Base-by-base conservation (phyloP, 2,888 invertebrate genomes). In the Xestobium rufovillosum region DNA sequence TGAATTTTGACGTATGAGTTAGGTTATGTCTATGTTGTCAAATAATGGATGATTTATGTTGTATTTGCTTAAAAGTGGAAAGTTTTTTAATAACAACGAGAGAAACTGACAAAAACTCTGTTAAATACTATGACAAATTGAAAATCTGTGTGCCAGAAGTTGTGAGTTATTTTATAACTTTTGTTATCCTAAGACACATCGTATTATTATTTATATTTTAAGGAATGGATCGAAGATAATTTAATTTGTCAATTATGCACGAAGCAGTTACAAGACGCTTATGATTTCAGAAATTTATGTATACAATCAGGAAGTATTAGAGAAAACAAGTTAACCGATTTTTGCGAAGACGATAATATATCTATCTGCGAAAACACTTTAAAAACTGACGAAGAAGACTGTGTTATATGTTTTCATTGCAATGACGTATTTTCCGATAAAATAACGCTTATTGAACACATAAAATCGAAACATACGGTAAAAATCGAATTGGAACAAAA, bases 81-180 rank as follows among this genome's bases (percentile, higher is more conserved):
- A 31, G 31, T 17, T 31, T 36, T 40, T 28, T 54, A 19, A 36
- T 47, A 34, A 49, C 40, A 14, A 40, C 46, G 12, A 42, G 28
- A n/a, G 49, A 50, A 43, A 41, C 34, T 13, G 48, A 48, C 31
- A 12, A 30, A 10, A 38, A 50, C 11, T 36, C 45, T 25, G 25
- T 41, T 3, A 42, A 45, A 35, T 49, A 49, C 31, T 45, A 45
- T 14, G 34, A 32, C 15, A 57, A 57, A 41, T 36, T 58, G 12
- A 42, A 34, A 14, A 48, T 44, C 33, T 56, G 53, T 34, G 49
- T 58, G 12, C 56, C 57, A n/a, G 57, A 59, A 52, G 40, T 57
- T 38, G 59, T 58, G 51, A 50, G 41, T 41, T 16, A 29, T 25
- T 8, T 25, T 13, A 15, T n/a, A 30, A 12, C 25, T 9, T 2